phyloP scores from a whole-genome alignment of 2,888 invertebrate species.

The Mystacides longicornis region DNA sequence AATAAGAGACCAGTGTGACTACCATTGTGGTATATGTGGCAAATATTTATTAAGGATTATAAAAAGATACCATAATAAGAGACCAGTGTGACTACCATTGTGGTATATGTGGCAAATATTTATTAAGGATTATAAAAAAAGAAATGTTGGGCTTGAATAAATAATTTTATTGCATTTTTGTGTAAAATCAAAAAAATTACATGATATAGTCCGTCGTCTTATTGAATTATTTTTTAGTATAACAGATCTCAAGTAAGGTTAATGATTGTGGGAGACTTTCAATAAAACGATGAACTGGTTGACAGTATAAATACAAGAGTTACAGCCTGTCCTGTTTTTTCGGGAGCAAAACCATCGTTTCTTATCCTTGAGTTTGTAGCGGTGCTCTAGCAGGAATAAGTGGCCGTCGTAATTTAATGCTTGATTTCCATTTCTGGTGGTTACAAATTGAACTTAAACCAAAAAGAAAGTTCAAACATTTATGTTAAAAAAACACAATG shows the following conservation, averaged over 20 bases:
- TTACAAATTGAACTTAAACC: constrained; percentile 9
- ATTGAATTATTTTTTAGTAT: background rate
- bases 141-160: no score
- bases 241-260: background rate
- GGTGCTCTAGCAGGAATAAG: background rate
- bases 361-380: background rate
- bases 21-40: no score
- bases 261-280: background rate
- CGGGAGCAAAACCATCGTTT: background rate
- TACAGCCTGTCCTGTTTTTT: background rate
- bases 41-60: no score
- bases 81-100: no score
- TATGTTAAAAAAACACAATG: no score
- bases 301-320: background rate
- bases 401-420: background rate
- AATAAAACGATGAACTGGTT: background rate
- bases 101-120: no score
- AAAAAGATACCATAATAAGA: no score
- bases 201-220: no score
- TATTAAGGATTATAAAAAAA: no score
- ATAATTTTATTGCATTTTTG: no score
- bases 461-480: no score
- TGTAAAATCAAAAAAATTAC: background rate
- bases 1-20: no score
- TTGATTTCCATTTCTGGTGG: constrained; percentile 3